A percentile compares a stretch with the other conserved stretches of the same genome.
Conservation (phyloP, 2,113 vertebrate genomes). For the Chiloscyllium plagiosum region DNA sequence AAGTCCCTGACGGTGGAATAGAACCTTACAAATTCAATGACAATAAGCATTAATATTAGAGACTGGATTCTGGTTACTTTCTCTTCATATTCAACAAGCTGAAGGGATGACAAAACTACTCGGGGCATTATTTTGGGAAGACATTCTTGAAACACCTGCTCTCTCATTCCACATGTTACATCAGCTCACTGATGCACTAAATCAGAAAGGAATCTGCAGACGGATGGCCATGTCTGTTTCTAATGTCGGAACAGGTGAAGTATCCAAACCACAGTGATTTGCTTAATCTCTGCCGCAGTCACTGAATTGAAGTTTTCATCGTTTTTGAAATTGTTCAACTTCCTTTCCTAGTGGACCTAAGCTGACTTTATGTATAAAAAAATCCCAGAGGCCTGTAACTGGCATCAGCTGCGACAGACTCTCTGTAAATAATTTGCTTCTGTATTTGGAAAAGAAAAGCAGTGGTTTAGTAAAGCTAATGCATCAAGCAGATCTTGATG, state of each 20-base stretch:
- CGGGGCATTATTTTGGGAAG: background rate
- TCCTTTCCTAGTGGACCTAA: background rate
- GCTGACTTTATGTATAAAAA: background rate
- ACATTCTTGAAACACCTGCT: constrained; percentile 13
- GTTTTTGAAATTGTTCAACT: background rate
- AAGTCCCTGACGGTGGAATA: background rate
- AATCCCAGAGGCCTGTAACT: background rate
- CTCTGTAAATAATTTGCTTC: background rate
- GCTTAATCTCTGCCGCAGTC: background rate
- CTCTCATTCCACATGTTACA: background rate
- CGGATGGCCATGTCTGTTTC: background rate
- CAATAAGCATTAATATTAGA: background rate
- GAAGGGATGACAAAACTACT: background rate
- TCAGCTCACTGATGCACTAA: constrained; percentile 21
- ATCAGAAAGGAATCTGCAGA: constrained; percentile 18
- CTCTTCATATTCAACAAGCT: background rate
- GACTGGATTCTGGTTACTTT: background rate
- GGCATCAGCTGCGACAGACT: background rate
- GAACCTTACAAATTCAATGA: background rate
- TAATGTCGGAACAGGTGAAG: background rate
- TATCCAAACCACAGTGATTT: background rate
- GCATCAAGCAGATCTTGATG: background rate
- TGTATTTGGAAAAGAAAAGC: background rate
- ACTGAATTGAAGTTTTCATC: background rate
- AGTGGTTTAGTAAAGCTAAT: background rate